Percentiles rank a stretch among this genome's conserved stretches.
Evolutionary conservation across 2,113 vertebrate genomes (phyloP).

Genomic region (Hyaena hyaena): DNA sequence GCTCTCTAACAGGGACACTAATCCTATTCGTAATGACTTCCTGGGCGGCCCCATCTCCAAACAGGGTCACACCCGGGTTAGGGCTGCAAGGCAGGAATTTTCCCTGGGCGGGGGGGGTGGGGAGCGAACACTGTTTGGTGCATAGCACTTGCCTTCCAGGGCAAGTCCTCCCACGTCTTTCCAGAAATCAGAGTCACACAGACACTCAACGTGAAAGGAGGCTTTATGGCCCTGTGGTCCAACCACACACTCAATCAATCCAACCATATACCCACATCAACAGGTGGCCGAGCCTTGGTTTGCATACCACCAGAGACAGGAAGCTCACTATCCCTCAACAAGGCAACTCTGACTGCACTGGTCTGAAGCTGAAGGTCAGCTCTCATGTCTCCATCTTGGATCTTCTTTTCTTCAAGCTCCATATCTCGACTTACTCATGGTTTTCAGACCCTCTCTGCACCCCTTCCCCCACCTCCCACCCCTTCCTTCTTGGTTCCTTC

Average conservation of each 20-base stretch:
- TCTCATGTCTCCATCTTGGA: neutral
- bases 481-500: neutral
- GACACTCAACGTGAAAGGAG: neutral
- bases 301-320: neutral
- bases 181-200: neutral
- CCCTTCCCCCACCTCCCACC: rapidly evolving
- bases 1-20: neutral
- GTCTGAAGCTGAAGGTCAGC: neutral
- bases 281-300: neutral
- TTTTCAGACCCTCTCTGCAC: neutral
- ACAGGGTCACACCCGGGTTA: rapidly evolving
- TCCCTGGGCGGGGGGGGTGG: too few relatives aligned
- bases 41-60: neutral
- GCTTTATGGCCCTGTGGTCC: neutral
- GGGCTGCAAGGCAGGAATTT: rapidly evolving
- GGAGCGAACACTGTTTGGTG: neutral
- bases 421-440: neutral
- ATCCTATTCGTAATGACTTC: neutral
- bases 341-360: neutral
- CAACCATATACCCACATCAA: neutral
- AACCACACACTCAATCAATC: neutral
- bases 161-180: neutral
- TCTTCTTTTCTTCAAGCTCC: neutral
- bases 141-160: neutral
- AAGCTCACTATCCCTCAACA: neutral